A percentile compares a stretch with the other conserved stretches of the same genome.
Evolutionary conservation across 2,888 invertebrate genomes (phyloP).

Genomic region (Drosophila setosimentum): DNA sequence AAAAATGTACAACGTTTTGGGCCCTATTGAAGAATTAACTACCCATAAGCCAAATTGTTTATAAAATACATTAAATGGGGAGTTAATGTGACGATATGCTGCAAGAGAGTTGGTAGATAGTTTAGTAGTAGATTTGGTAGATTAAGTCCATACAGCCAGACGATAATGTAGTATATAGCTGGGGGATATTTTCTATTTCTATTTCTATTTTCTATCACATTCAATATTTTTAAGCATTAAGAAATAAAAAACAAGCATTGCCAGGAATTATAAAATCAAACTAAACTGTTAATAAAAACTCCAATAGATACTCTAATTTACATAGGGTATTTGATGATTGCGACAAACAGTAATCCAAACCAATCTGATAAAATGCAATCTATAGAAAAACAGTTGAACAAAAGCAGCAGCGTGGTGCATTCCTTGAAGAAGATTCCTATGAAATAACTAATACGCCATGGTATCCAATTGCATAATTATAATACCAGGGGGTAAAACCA

Average conservation of each 20-base stretch:
- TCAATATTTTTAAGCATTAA: too few relatives aligned
- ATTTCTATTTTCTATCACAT: too few relatives aligned
- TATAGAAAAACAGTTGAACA: neutral
- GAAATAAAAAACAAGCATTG: neutral
- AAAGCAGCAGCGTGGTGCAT: neutral
- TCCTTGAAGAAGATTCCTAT: conserved; percentile 3
- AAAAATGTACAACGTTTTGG: conserved; percentile 9
- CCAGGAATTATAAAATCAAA: neutral
- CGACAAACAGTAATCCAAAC: neutral
- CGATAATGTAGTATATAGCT: neutral
- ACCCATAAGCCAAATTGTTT: neutral
- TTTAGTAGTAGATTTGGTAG: too few relatives aligned
- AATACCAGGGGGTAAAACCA: neutral
- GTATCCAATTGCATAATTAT: conserved; percentile 17
- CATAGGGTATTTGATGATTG: neutral
- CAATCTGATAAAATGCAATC: neutral
- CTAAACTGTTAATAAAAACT: neutral
- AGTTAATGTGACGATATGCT: neutral
- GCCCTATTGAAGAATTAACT: neutral
- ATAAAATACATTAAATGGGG: neutral
- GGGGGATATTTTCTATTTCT: neutral
- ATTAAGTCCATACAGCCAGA: neutral
- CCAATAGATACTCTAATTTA: neutral
- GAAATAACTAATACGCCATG: conserved; percentile 20
- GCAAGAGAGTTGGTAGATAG: neutral